These are phyloP conservation scores for Ctenosaura bakeri DNA, from an alignment of 2,797 vertebrate species.

Conservation along the genomic window DNA sequence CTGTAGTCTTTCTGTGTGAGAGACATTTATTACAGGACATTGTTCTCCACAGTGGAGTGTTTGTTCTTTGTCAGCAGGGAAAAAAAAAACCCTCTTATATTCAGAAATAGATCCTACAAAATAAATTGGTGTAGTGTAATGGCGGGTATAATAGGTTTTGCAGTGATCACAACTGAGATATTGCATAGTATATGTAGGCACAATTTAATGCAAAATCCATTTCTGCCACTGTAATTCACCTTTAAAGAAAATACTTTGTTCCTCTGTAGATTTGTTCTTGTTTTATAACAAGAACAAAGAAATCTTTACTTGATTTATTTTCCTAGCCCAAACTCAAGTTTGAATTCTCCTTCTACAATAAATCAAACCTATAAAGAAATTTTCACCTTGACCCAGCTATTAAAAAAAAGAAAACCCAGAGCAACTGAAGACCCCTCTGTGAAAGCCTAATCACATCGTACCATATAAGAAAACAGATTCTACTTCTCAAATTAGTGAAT, in stretches of 20 bases:
- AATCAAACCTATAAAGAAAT: background rate
- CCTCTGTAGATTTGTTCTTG: slow-evolving; percentile 21
- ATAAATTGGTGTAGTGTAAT: slow-evolving; percentile 13
- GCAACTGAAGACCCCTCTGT: background rate
- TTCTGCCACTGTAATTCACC: slow-evolving; percentile 25
- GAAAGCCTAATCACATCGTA: slow-evolving; percentile 12
- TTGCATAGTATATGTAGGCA: background rate
- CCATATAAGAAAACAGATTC: background rate
- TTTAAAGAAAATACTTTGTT: slow-evolving; percentile 14
- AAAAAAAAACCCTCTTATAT: slow-evolving; percentile 3
- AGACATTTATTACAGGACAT: slow-evolving; percentile 17
- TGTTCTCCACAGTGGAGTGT: background rate
- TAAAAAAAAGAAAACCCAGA: background rate
- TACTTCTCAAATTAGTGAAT: background rate
- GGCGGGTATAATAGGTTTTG: background rate
- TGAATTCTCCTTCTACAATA: slow-evolving; percentile 30
- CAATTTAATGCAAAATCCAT: background rate
- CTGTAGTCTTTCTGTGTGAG: background rate
- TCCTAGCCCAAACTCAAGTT: background rate
- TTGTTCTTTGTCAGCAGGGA: slow-evolving; percentile 28
- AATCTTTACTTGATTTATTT: slow-evolving; percentile 46
- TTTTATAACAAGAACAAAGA: slow-evolving; percentile 15
- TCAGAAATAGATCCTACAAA: slow-evolving; percentile 34
- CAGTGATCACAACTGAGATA: slow-evolving; percentile 17
- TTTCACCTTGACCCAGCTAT: slow-evolving; percentile 26